Percentiles rank a stretch among this genome's conserved stretches.
These are phyloP conservation scores for Amphipoea lucens DNA, from an alignment of 2,888 invertebrate genomes.

Conservation along the genomic window DNA sequence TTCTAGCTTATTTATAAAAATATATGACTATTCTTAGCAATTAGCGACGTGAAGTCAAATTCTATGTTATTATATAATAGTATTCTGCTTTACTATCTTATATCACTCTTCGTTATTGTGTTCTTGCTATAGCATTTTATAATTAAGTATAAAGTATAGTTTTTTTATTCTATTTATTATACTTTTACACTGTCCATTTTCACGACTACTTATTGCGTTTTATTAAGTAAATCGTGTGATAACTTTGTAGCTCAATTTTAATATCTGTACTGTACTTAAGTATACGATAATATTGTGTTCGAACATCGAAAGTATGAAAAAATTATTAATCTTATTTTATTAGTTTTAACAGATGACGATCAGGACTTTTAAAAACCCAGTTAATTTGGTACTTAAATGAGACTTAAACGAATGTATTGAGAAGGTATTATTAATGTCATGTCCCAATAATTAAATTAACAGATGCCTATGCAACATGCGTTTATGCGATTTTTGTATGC, in stretches of 20 bases:
- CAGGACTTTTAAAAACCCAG: constrained; percentile 60
- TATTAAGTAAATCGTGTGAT: constrained; percentile 82
- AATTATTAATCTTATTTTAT: constrained; percentile 34
- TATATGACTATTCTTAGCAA: constrained; percentile 79
- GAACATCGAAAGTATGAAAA: constrained; percentile 76
- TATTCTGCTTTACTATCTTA: constrained; percentile 73
- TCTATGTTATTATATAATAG: constrained; percentile 63
- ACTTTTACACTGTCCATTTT: constrained; percentile 71
- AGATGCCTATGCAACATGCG: constrained; percentile 12
- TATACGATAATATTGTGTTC: constrained; percentile 79
- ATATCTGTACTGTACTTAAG: constrained; percentile 76
- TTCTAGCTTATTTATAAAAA: constrained; percentile 50
- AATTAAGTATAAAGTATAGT: constrained; percentile 68
- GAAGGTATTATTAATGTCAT: constrained; percentile 60
- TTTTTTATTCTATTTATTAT: constrained; percentile 68
- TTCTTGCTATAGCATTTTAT: constrained; percentile 83
- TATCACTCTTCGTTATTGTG: constrained; percentile 72
- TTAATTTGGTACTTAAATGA: constrained; percentile 57
- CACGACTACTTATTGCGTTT: constrained; percentile 80
- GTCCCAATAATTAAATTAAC: constrained; percentile 41
- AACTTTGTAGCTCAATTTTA: constrained; percentile 86
- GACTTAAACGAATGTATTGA: constrained; percentile 58
- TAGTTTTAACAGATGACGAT: constrained; percentile 48
- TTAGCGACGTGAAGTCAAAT: constrained; percentile 82
- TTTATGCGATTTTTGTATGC: background rate